Evolutionary conservation across 2,113 vertebrate species (phyloP).

Genomic region (Scopus umbretta): DNA sequence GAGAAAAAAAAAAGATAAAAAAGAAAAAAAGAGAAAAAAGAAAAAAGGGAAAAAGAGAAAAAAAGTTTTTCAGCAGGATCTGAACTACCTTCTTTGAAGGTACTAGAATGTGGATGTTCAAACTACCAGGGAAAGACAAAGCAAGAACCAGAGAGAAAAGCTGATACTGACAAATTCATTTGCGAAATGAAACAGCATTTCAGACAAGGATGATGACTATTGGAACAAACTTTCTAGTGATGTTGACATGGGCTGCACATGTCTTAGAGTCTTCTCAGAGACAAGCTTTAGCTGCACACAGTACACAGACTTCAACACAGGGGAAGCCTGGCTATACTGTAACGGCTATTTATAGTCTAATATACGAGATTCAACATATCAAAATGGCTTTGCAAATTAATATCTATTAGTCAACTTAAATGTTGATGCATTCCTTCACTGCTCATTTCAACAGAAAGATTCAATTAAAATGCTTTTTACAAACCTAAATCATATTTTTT

Average conservation of each 20-base stretch:
- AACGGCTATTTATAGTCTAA: background rate
- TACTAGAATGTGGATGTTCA: background rate
- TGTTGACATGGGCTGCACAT: background rate
- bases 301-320: fast-evolving
- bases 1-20: no score
- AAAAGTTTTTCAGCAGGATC: background rate
- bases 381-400: background rate
- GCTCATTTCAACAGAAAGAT: background rate
- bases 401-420: background rate
- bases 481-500: background rate
- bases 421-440: background rate
- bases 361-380: background rate
- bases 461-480: background rate
- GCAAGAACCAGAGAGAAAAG: background rate
- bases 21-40: no score
- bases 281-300: background rate
- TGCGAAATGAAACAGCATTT: background rate
- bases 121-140: background rate
- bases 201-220: background rate
- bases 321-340: background rate
- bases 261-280: background rate
- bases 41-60: no score
- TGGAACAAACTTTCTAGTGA: background rate
- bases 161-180: background rate
- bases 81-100: background rate